phyloP scores from a whole-genome alignment of 2,888 invertebrate species.

The Theretra japonica region DNA sequence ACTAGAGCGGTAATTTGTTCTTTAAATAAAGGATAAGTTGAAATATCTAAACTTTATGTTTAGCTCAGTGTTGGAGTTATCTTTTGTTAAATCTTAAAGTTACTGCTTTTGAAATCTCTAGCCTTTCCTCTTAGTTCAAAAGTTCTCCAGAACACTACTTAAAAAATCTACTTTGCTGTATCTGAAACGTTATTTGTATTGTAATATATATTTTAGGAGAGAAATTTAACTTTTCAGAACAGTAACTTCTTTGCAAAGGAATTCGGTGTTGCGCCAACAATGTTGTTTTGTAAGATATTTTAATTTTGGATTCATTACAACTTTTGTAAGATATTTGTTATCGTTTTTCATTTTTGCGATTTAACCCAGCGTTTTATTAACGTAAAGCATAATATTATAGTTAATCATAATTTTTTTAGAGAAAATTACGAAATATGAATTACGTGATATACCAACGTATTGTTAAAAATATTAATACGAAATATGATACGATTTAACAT shows the following conservation, averaged over 20 bases:
- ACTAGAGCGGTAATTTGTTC: neutral
- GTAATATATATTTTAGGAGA: constrained; percentile 9
- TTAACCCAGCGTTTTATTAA: no score
- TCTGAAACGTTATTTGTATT: constrained; percentile 16
- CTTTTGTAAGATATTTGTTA: no score
- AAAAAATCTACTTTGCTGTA: constrained; percentile 19
- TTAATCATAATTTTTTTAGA: no score
- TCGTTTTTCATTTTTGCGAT: no score
- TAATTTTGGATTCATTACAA: neutral
- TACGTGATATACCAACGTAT: neutral
- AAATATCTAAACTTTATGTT: constrained; percentile 23
- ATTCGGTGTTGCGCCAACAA: constrained; percentile 11
- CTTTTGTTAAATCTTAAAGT: constrained; percentile 24
- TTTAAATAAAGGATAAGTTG: constrained; percentile 6
- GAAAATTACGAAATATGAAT: no score
- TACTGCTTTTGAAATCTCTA: constrained; percentile 23
- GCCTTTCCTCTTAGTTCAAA: constrained; percentile 18
- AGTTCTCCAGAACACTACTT: constrained; percentile 17
- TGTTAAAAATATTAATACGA: no score
- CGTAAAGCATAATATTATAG: no score
- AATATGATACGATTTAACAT: no score
- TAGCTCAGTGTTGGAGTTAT: constrained; percentile 15
- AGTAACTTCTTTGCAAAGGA: neutral
- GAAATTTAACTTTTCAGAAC: constrained; percentile 6
- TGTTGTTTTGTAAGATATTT: neutral